phyloP scores from a whole-genome alignment of 2,113 vertebrate genomes.

The Felis chaus region DNA sequence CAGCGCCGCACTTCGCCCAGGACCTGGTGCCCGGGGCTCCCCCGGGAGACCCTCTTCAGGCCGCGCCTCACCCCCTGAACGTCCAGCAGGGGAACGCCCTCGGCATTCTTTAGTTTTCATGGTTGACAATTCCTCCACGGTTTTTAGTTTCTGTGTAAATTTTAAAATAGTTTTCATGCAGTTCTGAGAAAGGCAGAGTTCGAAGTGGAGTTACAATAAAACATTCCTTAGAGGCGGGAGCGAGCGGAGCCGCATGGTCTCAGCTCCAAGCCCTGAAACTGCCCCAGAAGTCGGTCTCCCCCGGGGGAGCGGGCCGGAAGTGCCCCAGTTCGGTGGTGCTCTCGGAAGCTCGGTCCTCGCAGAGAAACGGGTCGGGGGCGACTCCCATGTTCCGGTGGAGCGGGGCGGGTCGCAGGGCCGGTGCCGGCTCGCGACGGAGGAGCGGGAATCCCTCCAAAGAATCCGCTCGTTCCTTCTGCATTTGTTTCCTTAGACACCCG shows the following conservation, averaged over 20 bases:
- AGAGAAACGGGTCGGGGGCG: neutral
- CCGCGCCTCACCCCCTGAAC: too few species aligned
- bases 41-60: neutral
- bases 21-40: neutral
- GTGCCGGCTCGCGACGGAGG: fast-evolving
- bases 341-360: neutral
- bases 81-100: neutral
- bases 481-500: neutral
- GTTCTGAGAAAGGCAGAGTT: neutral
- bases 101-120: neutral
- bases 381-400: neutral
- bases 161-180: neutral
- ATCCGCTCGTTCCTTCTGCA: neutral
- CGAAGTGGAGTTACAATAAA: neutral
- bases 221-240: fast-evolving
- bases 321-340: fast-evolving
- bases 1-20: too few species aligned
- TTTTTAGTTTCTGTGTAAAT: neutral
- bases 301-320: neutral
- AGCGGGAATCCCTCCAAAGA: neutral
- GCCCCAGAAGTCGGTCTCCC: neutral
- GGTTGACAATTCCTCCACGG: neutral
- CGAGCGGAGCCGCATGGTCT: fast-evolving
- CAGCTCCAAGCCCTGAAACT: fast-evolving
- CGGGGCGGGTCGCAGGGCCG: neutral